These are phyloP conservation scores for Onychostruthus taczanowskii DNA, from an alignment of 2,113 vertebrate genomes.

Conservation along the genomic window DNA sequence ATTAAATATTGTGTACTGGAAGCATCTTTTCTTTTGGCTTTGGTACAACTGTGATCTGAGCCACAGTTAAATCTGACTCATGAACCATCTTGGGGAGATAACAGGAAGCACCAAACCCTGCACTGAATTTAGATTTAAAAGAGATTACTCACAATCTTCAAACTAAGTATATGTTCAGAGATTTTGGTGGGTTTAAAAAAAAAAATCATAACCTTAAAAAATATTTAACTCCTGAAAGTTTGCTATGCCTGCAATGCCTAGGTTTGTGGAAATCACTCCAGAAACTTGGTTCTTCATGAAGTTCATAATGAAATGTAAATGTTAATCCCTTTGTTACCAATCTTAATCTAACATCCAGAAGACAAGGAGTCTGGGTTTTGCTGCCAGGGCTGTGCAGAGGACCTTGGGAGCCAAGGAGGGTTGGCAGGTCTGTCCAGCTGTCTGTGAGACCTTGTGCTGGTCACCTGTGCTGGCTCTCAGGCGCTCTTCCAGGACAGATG, in stretches of 20 bases:
- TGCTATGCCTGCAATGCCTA: not conserved
- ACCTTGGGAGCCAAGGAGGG: not conserved
- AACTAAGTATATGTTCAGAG: not conserved
- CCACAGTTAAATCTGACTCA: not conserved
- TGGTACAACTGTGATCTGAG: not conserved
- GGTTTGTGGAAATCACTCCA: not conserved
- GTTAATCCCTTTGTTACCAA: not conserved
- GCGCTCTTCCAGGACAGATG: not conserved
- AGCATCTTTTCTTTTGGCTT: not conserved
- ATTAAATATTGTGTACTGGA: not conserved
- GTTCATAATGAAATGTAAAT: not conserved
- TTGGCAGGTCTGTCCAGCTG: not conserved
- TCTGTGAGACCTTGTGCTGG: not conserved
- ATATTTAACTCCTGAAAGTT: not conserved
- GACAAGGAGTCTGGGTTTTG: not conserved
- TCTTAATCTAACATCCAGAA: not conserved
- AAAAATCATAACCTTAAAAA: not conserved
- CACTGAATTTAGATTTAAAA: not conserved
- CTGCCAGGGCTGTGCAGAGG: not conserved
- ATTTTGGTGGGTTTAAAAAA: not conserved
- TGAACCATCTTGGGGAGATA: not conserved
- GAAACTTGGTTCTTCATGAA: not conserved
- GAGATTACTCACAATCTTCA: not conserved
- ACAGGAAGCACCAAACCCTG: not conserved
- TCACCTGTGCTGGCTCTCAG: rapidly evolving